Percentiles rank a stretch among this genome's conserved stretches.
phyloP scores from a whole-genome alignment of 2,888 invertebrate species.

The Nephrotoma flavescens region DNA sequence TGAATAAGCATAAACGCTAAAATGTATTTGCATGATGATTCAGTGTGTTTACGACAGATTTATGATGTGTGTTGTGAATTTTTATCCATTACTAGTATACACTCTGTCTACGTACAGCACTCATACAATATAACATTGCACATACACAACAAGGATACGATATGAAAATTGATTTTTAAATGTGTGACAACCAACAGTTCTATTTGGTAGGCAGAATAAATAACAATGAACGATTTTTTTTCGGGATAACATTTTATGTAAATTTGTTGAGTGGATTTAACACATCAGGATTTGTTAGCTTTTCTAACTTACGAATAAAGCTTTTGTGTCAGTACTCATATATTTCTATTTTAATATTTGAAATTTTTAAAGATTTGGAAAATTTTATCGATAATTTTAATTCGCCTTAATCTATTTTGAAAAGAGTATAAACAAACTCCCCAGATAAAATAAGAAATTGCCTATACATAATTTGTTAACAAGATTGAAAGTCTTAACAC shows the following conservation, averaged over 20 bases:
- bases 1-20: not conserved
- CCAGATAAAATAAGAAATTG: too few relatives aligned
- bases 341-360: too few relatives aligned
- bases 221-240: too few relatives aligned
- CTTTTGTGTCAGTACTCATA: too few relatives aligned
- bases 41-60: not conserved
- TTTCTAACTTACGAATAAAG: not conserved
- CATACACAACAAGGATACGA: not conserved
- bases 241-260: not conserved
- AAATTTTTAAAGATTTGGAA: too few relatives aligned
- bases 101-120: not conserved
- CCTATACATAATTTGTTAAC: too few relatives aligned
- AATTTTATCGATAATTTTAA: too few relatives aligned
- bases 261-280: not conserved
- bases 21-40: not conserved
- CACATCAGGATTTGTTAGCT: not conserved
- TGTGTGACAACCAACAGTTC: not conserved
- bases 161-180: not conserved
- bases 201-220: not conserved
- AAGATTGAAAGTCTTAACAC: too few relatives aligned
- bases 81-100: not conserved
- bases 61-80: not conserved
- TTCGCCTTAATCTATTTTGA: too few relatives aligned
- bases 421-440: too few relatives aligned
- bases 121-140: not conserved